Evolutionary conservation across 2,113 vertebrate species (phyloP).

Genomic region (Steatornis caripensis): DNA sequence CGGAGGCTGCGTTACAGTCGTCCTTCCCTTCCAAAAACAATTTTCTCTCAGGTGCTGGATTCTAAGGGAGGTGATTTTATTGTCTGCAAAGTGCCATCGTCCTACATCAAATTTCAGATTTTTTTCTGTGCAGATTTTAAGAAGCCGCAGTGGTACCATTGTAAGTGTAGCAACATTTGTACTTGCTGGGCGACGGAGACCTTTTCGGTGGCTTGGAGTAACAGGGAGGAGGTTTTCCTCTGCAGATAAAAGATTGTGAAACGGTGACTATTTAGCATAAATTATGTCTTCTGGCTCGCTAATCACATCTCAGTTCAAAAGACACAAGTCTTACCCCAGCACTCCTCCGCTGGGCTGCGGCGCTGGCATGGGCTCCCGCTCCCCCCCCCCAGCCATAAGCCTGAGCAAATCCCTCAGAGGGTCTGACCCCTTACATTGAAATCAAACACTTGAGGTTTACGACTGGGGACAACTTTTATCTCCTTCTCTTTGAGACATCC

Average conservation of each 20-base stretch:
- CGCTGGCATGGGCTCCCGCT: fast-evolving
- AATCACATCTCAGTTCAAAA: background rate
- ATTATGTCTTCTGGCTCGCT: background rate
- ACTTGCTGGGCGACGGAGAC: background rate
- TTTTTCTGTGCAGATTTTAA: background rate
- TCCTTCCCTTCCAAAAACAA: background rate
- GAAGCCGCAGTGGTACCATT: background rate
- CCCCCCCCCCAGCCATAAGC: background rate
- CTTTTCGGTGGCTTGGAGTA: background rate
- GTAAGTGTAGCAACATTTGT: background rate
- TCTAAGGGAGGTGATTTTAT: background rate
- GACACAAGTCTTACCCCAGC: background rate
- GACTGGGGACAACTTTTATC: background rate
- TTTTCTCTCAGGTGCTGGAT: background rate
- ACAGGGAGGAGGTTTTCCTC: background rate
- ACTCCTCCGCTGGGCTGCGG: fast-evolving
- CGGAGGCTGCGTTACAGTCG: background rate
- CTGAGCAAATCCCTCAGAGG: background rate
- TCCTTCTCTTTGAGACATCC: background rate
- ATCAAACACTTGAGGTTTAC: background rate
- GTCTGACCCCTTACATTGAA: background rate
- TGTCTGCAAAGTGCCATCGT: background rate
- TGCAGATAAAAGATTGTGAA: background rate
- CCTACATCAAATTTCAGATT: background rate
- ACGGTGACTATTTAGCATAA: background rate